Evolutionary conservation across 2,113 vertebrate genomes (phyloP), one percentile per base, ranked within the genome.

Genomic region (Cnemophilus loriae): DNA sequence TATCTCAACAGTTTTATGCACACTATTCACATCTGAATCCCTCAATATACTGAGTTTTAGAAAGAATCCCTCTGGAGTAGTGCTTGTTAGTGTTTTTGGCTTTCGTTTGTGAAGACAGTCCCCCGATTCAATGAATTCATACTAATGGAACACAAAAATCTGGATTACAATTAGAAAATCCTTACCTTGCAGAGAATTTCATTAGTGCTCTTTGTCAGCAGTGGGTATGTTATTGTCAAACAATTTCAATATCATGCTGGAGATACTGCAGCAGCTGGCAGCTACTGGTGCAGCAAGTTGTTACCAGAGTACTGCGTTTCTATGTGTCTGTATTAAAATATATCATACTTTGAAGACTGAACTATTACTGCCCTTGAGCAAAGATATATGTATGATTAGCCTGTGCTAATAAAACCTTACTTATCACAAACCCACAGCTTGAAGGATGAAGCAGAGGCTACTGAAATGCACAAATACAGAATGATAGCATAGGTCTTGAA

Each of bases 371-470:
- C 71, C 64, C 73, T 89, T 74, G 89, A 89, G 55, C 26, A 81
- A 53, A 95, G 89, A 80, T 90, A 84, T 69, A 17, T 65, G 49
- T 9, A 4, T 87, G 87, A 96, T 95, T 90, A 92, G 20, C 42
- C 39, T 77, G 46, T 81, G 68, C 55, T 96, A 96, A 96, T 95
- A 88, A 93, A 93, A n/a, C 56, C 56, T 82, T 37, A 70, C 56
- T 90, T 95, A 92, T 95, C 88, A 92, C 60, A 52, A 75, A 82
- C 47, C 56, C n/a, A 53, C 88, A 96, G 82, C 94, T 44, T 87
- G 90, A 84, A 81, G 87, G 87, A 69, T 81, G 65, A 28, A 53
- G 53, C 77, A 74, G 60, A 92, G 50, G 50, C 57, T 74, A 28
- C 47, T 2, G 5, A 92, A 91, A 78, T 70, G 56, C 11, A 4